phyloP scores from a whole-genome alignment of 1,140 invertebrate genomes.

The Cherax quadricarinatus region DNA sequence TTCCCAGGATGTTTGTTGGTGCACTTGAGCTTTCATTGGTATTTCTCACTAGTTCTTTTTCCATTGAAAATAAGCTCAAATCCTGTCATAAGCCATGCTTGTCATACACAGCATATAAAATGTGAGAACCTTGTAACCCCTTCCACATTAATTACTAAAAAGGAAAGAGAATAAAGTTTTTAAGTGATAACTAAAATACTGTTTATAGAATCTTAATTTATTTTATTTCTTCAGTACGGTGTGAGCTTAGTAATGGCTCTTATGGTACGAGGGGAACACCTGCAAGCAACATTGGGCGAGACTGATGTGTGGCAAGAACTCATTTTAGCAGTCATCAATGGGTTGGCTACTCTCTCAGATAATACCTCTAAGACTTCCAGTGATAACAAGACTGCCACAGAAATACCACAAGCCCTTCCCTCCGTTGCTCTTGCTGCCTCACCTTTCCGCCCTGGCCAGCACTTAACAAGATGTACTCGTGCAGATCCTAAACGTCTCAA shows the following conservation, averaged over 20 bases:
- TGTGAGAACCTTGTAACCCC: too few relatives aligned
- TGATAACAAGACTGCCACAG: slow-evolving; percentile 33
- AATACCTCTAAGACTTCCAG: slow-evolving; percentile 4
- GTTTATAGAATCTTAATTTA: too few relatives aligned
- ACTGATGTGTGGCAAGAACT: slow-evolving; percentile 49
- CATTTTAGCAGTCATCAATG: slow-evolving; percentile 27
- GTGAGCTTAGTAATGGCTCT: slow-evolving; percentile 54
- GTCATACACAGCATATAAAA: too few relatives aligned
- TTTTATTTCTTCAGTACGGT: slow-evolving; percentile 38
- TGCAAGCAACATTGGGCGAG: slow-evolving; percentile 14
- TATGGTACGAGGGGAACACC: slow-evolving; percentile 53
- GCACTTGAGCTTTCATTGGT: too few relatives aligned
- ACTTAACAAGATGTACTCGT: slow-evolving; percentile 34
- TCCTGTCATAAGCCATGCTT: too few relatives aligned
- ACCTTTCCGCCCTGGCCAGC: slow-evolving; percentile 51
- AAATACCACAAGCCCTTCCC: slow-evolving; percentile 55
- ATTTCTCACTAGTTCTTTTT: too few relatives aligned
- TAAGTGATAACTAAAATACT: too few relatives aligned
- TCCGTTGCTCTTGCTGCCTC: slow-evolving; percentile 58
- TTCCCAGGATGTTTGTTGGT: too few relatives aligned
- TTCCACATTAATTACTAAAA: too few relatives aligned
- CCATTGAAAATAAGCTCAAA: too few relatives aligned
- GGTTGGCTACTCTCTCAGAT: slow-evolving; percentile 14
- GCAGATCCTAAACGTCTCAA: slow-evolving; percentile 33
- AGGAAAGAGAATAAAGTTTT: too few relatives aligned